Evolutionary conservation across 1,140 invertebrate genomes (phyloP).

Genomic region (Brachionus sp.): DNA sequence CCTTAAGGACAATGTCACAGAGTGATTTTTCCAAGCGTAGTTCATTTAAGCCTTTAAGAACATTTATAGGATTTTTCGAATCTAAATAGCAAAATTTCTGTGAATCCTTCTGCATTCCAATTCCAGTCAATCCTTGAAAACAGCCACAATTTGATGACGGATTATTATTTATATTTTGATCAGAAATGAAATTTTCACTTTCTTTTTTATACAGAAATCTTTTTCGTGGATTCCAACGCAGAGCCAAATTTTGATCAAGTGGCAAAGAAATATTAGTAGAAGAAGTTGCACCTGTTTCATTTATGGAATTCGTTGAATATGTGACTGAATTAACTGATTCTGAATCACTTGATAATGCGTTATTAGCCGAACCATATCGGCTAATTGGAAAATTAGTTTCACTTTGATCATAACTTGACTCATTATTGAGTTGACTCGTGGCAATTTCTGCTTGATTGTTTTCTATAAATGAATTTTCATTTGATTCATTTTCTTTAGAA

Average conservation of each 20-base stretch:
- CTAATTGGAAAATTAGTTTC: not conserved
- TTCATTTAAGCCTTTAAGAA: conserved; percentile 63
- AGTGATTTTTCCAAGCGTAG: conserved; percentile 60
- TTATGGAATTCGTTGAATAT: not conserved
- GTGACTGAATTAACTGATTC: not conserved
- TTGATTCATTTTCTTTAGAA: not conserved
- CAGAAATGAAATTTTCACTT: not conserved
- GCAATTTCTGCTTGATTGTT: not conserved
- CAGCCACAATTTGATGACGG: not conserved
- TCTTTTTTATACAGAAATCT: not conserved
- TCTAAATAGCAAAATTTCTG: conserved; percentile 50
- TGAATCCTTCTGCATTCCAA: conserved; percentile 17
- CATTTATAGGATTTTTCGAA: conserved; percentile 49
- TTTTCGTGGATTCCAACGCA: not conserved
- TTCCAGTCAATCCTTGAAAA: not conserved
- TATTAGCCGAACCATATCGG: not conserved
- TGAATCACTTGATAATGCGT: not conserved
- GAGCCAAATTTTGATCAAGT: not conserved
- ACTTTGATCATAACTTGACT: not conserved
- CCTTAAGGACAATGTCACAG: conserved; percentile 61
- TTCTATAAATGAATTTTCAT: not conserved
- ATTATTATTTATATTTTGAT: not conserved
- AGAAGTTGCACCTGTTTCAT: not conserved
- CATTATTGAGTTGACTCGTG: not conserved
- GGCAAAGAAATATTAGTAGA: not conserved